Evolutionary conservation across 2,888 invertebrate species (phyloP).

Genomic region (Bugulina stolonifera): DNA sequence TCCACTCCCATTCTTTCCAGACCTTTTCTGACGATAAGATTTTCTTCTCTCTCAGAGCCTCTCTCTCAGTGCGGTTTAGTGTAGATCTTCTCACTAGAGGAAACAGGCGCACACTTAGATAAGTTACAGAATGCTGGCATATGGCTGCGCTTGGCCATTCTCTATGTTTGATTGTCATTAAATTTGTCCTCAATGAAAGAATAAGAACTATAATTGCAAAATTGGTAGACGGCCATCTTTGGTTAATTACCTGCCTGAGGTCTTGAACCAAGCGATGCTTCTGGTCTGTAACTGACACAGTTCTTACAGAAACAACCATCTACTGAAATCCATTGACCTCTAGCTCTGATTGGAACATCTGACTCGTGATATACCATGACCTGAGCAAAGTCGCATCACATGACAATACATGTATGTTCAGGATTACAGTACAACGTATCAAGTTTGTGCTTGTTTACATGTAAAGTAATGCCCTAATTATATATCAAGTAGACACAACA

Average conservation of each 20-base stretch:
- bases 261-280: not conserved
- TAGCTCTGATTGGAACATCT: not conserved
- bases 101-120: no score
- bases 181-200: no score
- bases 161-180: no score
- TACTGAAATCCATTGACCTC: not conserved
- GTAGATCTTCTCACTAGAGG: not conserved
- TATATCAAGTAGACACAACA: no score
- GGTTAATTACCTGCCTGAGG: no score
- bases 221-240: no score
- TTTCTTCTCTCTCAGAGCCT: not conserved
- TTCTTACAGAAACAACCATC: not conserved
- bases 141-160: no score
- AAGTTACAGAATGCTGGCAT: no score
- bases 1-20: slow-evolving; percentile 6
- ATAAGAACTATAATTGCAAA: no score
- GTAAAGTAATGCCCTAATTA: no score
- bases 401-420: not conserved
- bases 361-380: not conserved
- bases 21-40: not conserved
- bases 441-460: no score
- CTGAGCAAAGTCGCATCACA: not conserved
- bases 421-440: no score
- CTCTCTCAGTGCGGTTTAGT: not conserved
- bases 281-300: not conserved